Percentiles rank a stretch among this genome's conserved stretches.
These are phyloP conservation scores for Lepeophtheirus salmonis DNA, from an alignment of 1,140 invertebrate genomes.

Conservation along the genomic window DNA sequence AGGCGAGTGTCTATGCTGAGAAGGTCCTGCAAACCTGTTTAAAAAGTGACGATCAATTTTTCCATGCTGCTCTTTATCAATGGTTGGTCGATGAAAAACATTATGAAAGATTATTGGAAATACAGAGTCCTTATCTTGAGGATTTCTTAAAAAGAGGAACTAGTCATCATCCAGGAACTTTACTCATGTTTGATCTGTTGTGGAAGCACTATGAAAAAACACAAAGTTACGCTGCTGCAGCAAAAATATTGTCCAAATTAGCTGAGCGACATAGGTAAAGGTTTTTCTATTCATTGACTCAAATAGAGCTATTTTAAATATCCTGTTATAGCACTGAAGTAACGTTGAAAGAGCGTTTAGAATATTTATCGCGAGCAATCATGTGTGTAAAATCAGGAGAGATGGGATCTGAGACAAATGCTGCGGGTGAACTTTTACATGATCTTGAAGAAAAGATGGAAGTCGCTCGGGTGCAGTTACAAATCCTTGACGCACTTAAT, in stretches of 20 bases:
- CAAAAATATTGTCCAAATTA: conserved; percentile 65
- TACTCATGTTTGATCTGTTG: conserved; percentile 56
- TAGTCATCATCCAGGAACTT: conserved; percentile 26
- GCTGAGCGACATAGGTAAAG: conserved; percentile 60
- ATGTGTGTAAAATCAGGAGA: conserved; percentile 79
- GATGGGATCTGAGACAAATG: conserved; percentile 43
- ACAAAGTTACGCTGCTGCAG: conserved; percentile 76
- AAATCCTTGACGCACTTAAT: conserved; percentile 41
- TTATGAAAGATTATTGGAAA: conserved; percentile 2
- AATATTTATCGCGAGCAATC: conserved; percentile 79
- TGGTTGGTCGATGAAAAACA: conserved; percentile 64
- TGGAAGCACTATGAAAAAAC: conserved; percentile 92
- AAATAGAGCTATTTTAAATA: conserved; percentile 11
- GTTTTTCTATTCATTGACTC: conserved; percentile 28
- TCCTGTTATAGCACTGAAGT: conserved; percentile 28
- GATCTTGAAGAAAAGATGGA: conserved; percentile 86
- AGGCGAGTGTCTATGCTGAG: conserved; percentile 27
- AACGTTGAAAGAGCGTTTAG: conserved; percentile 44
- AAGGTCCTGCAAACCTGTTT: conserved; percentile 31
- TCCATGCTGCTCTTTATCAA: conserved; percentile 75
- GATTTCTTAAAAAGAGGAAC: conserved; percentile 25
- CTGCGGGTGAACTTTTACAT: conserved; percentile 55
- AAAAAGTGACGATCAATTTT: conserved; percentile 52
- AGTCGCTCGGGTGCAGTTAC: conserved; percentile 50
- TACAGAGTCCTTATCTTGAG: conserved; percentile 24